These are phyloP conservation scores for Theodoxus fluviatilis DNA, from an alignment of 2,888 invertebrate genomes.

Conservation along the genomic window DNA sequence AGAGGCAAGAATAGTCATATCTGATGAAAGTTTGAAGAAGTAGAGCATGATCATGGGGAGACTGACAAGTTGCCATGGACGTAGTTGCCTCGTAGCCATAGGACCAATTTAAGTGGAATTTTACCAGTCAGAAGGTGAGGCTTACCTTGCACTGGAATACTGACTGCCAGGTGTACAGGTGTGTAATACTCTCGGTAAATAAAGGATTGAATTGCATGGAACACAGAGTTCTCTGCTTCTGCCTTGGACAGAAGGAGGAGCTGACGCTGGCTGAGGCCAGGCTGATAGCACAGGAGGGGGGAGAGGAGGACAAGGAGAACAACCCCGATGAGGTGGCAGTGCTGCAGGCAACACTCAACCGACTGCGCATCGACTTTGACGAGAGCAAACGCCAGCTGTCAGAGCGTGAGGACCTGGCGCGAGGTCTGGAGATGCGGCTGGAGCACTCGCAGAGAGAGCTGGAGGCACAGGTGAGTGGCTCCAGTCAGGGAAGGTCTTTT, in stretches of 20 bases:
- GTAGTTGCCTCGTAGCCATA: no score
- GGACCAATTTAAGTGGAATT: no score
- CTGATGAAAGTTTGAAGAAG: no score
- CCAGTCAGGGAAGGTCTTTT: not conserved
- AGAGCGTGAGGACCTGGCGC: no score
- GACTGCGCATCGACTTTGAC: conserved; percentile 45
- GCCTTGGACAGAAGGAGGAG: conserved; percentile 50
- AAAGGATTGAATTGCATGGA: no score
- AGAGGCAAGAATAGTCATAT: no score
- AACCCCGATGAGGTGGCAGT: conserved; percentile 50
- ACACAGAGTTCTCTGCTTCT: conserved; percentile 7
- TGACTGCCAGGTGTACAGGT: no score
- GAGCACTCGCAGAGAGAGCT: conserved; percentile 40
- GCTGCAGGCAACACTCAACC: conserved; percentile 50
- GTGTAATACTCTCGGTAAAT: no score
- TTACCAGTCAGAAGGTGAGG: no score
- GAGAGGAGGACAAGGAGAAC: conserved; percentile 51
- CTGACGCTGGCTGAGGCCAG: conserved; percentile 46
- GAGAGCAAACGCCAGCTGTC: conserved; percentile 47
- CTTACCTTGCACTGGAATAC: no score
- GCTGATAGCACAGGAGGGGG: conserved; percentile 36
- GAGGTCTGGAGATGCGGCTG: conserved; percentile 41
- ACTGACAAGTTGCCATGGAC: not conserved
- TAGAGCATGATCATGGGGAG: not conserved
- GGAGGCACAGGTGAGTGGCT: conserved; percentile 42